phyloP scores from a whole-genome alignment of 2,113 vertebrate species.

The Marmota monax region DNA sequence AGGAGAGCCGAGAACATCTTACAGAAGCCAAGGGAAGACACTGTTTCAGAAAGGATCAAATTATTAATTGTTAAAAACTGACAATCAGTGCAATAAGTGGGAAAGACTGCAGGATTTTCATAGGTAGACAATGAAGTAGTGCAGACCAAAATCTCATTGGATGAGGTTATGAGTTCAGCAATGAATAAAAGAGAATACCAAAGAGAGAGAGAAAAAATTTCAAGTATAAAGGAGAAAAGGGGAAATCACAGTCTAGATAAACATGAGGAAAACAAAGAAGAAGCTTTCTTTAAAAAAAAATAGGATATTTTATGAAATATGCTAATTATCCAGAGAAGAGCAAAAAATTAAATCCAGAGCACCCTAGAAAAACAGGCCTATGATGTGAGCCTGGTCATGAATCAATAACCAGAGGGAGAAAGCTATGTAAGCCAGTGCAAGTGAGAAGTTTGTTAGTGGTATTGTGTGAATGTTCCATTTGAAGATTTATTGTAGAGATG shows the following conservation, averaged over 20 bases:
- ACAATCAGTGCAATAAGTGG: background rate
- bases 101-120: background rate
- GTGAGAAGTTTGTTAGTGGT: background rate
- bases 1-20: background rate
- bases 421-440: rapidly evolving
- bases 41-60: background rate
- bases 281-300: background rate
- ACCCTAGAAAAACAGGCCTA: background rate
- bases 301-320: background rate
- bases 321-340: background rate
- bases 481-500: background rate
- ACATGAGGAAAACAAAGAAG: background rate
- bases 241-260: background rate
- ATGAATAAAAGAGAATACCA: background rate
- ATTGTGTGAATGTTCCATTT: background rate
- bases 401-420: rapidly evolving
- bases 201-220: background rate
- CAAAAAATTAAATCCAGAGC: background rate
- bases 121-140: background rate
- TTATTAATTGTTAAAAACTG: background rate
- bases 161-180: background rate
- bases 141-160: background rate
- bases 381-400: background rate
- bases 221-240: background rate
- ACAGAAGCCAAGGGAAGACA: background rate